phyloP scores from a whole-genome alignment of 2,888 invertebrate species.

The Microplitis deprimator region DNA sequence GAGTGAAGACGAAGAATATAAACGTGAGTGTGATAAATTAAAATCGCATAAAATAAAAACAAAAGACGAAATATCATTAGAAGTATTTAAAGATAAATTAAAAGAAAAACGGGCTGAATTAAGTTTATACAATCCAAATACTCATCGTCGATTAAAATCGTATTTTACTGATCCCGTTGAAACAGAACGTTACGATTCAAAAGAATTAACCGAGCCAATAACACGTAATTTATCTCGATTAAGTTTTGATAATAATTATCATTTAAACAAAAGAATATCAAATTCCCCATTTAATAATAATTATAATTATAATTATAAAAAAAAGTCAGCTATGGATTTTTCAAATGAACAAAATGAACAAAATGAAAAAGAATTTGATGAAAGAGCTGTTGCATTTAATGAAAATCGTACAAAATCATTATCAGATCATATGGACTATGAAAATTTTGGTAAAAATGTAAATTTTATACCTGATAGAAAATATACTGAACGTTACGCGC shows the following conservation, averaged over 20 bases:
- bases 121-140: conserved; percentile 59
- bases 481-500: conserved; percentile 51
- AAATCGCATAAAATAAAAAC: conserved; percentile 34
- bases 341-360: not conserved
- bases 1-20: conserved; percentile 58
- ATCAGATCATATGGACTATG: not conserved
- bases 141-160: conserved; percentile 55
- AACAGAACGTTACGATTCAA: conserved; percentile 19
- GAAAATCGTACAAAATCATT: conserved; percentile 17
- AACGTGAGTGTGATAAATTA: conserved; percentile 53
- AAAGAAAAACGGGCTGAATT: conserved; percentile 59
- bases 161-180: conserved; percentile 48
- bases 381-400: not conserved
- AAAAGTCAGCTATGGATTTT: not conserved
- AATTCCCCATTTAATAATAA: not conserved
- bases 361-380: not conserved
- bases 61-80: conserved; percentile 50
- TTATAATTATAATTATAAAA: not conserved
- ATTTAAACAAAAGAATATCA: conserved; percentile 23
- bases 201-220: conserved; percentile 31
- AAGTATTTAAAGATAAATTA: conserved; percentile 55
- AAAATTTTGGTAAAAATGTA: conserved; percentile 4
- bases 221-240: conserved; percentile 19
- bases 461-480: conserved; percentile 43
- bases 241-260: conserved; percentile 41